phyloP scores from a whole-genome alignment of 1,140 invertebrate genomes.

The Euglossa dilemma region DNA sequence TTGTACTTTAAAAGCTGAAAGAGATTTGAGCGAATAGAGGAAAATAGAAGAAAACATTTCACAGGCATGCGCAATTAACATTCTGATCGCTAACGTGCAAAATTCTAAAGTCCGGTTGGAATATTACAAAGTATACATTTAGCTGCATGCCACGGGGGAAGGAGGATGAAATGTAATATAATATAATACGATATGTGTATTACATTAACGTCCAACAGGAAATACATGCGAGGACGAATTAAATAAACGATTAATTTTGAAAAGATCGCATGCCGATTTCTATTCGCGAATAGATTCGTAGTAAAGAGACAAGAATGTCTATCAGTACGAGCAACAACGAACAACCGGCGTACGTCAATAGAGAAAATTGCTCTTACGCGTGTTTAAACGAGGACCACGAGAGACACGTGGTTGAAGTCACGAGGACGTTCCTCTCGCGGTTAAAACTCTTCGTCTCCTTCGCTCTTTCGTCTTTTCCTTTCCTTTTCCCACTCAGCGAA shows the following conservation, averaged over 20 bases:
- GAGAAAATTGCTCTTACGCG: slow-evolving; percentile 67
- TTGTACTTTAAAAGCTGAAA: neutral
- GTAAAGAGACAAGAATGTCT: neutral
- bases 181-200: neutral
- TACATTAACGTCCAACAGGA: neutral
- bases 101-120: neutral
- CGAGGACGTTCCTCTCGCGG: slow-evolving; percentile 59
- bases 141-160: neutral
- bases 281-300: neutral
- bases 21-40: neutral
- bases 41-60: neutral
- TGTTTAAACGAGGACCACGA: slow-evolving; percentile 64
- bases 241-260: neutral
- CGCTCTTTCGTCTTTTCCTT: slow-evolving; percentile 30
- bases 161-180: neutral
- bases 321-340: slow-evolving; percentile 15
- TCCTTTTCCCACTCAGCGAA: neutral
- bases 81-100: neutral
- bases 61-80: neutral
- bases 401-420: slow-evolving; percentile 64
- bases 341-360: slow-evolving; percentile 54
- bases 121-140: neutral
- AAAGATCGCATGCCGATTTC: neutral
- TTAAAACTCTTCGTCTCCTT: slow-evolving; percentile 37
- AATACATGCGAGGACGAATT: neutral